Conservation (phyloP, 2,797 vertebrate genomes). For the Chromobotia macracanthus region DNA sequence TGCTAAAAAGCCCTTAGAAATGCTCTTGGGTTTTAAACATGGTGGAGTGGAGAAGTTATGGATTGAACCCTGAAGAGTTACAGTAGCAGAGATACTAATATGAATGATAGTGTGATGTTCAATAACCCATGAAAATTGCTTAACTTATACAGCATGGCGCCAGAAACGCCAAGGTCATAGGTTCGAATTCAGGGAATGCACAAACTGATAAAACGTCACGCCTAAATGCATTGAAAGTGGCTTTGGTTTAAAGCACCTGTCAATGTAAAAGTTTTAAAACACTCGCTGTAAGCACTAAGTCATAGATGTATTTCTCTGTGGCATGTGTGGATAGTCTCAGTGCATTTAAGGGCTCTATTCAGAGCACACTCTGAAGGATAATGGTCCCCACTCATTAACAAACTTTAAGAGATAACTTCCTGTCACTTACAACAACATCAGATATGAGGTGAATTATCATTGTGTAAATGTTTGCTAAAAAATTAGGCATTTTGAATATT, state of each 20-base stretch:
- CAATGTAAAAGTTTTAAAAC: background rate
- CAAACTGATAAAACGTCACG: background rate
- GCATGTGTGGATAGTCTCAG: background rate
- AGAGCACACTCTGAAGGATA: background rate
- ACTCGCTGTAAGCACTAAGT: background rate
- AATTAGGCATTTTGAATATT: too few species aligned
- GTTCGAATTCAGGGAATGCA: background rate
- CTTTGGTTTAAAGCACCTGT: background rate
- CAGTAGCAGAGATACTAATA: background rate
- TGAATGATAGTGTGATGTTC: background rate
- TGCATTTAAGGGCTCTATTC: background rate
- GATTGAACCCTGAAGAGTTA: background rate
- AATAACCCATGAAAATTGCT: background rate
- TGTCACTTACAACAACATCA: constrained; percentile 16
- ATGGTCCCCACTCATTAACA: constrained; percentile 14
- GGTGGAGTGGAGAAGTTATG: background rate
- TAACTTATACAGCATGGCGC: background rate
- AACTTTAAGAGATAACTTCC: constrained; percentile 13
- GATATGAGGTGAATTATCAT: constrained; percentile 24
- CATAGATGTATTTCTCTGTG: background rate
- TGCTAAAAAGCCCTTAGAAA: background rate
- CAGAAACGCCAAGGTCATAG: background rate
- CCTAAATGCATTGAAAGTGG: background rate
- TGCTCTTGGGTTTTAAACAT: background rate
- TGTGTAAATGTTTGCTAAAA: background rate